Base-by-base conservation (phyloP, 2,113 vertebrate genomes). In the Carettochelys insculpta region DNA sequence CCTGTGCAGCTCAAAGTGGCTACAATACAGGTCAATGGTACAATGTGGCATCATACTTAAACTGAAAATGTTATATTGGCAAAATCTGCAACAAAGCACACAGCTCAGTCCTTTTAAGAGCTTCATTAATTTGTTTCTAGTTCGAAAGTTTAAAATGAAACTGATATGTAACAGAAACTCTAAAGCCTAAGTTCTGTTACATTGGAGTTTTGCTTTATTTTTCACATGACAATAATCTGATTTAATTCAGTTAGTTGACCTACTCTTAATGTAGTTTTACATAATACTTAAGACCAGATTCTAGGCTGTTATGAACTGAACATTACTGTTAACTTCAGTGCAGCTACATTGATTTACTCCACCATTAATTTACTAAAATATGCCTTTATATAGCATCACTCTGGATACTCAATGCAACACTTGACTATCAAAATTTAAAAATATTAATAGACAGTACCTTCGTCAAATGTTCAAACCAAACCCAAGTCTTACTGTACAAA, bases 11-110 rank as follows among this genome's bases (percentile, higher is more conserved):
- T 0, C 27, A 47, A 54, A 53, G 48, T 19, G 31, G 12, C 76
- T 2, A 0, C 1, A 0, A 80, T n/a, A 61, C 27, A 0, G 9
- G 7, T 29, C 54, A 51, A 34, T n/a, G 31, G 34, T 8, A n/a
- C 19, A 41, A 0, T 2, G 3, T 4, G 2, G 61, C 54, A 73
- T 52, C 2, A 6, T 25, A 48, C 25, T 88, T n/a, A 6, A 38
- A 31, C 77, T 27, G 0, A 53, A 5, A 0, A 3, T 3, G 2
- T 43, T 43, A 41, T 50, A 27, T 16, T 61, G 48, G 47, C 34
- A 47, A 1, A 0, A n/a, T 56, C 43, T 2, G 13, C 41, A 34
- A 11, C 20, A 56, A 50, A 73, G 24, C 10, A 5, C 41, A 27
- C 14, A 20, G 51, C 85, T 78, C 73, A 4, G 8, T 90, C 29